phyloP scores from a whole-genome alignment of 2,888 invertebrate genomes.

The Melieria picta region DNA sequence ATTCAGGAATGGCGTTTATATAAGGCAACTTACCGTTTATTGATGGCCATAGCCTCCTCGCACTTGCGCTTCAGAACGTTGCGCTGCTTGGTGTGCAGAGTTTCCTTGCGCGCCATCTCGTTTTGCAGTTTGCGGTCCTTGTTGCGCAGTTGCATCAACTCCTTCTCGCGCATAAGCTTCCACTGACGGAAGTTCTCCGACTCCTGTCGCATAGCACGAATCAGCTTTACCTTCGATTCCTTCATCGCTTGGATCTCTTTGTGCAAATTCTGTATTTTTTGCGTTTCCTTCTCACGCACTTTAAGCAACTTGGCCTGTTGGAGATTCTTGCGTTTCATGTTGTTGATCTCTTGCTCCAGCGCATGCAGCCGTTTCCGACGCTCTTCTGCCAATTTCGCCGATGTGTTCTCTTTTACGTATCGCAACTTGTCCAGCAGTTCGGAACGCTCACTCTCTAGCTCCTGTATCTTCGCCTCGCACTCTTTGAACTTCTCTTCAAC shows the following conservation, averaged over 20 bases:
- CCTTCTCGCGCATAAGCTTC: conserved; percentile 82
- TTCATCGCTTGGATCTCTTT: conserved; percentile 83
- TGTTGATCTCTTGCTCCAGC: conserved; percentile 79
- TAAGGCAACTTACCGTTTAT: conserved; percentile 70
- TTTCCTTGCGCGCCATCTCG: conserved; percentile 83
- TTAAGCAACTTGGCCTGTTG: conserved; percentile 76
- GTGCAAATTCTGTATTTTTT: conserved; percentile 78
- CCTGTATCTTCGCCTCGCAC: conserved; percentile 75
- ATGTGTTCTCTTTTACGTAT: conserved; percentile 70
- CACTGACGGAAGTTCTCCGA: conserved; percentile 84
- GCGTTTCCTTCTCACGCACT: conserved; percentile 82
- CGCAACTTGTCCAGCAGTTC: conserved; percentile 76
- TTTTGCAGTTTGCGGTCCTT: conserved; percentile 84
- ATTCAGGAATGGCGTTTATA: background rate
- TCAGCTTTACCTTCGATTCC: conserved; percentile 80
- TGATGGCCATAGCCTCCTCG: conserved; percentile 87
- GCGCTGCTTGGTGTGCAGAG: conserved; percentile 81
- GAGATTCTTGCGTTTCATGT: conserved; percentile 76
- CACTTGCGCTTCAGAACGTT: conserved; percentile 87
- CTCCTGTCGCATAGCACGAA: conserved; percentile 86
- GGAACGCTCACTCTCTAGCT: conserved; percentile 79
- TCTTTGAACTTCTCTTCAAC: conserved; percentile 72
- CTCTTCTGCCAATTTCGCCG: conserved; percentile 76
- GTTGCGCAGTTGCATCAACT: conserved; percentile 79
- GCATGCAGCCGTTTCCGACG: conserved; percentile 80